These are phyloP conservation scores for Charadrius vociferus DNA, from an alignment of 2,113 vertebrate genomes.

Conservation along the genomic window DNA sequence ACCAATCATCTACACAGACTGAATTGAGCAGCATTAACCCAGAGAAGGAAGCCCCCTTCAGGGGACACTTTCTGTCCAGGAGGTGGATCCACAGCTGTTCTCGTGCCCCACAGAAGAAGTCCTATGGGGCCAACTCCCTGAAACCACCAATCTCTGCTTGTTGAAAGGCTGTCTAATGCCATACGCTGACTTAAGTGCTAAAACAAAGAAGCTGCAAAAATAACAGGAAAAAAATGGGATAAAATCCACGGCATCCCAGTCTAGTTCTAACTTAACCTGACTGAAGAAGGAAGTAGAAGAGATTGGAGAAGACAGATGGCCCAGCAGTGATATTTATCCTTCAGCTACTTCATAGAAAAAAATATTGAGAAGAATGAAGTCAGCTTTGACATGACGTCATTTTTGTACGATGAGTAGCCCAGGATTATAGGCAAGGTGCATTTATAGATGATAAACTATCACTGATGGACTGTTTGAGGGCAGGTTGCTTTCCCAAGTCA, in stretches of 20 bases:
- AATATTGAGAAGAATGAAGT: not conserved
- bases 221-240: not conserved
- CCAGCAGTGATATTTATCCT: not conserved
- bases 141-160: fast-evolving
- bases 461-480: not conserved
- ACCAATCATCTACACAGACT: not conserved
- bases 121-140: fast-evolving
- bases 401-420: not conserved
- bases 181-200: too few relatives aligned
- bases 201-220: not conserved
- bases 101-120: not conserved
- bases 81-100: not conserved
- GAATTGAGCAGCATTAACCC: not conserved
- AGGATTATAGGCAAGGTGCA: not conserved
- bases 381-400: not conserved
- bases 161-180: not conserved
- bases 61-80: not conserved
- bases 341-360: not conserved
- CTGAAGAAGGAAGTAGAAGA: not conserved
- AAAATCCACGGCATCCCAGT: not conserved
- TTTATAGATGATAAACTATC: not conserved
- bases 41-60: not conserved
- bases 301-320: not conserved
- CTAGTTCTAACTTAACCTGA: not conserved
- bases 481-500: not conserved